phyloP scores from a whole-genome alignment of 2,888 invertebrate species.

The Machimus atricapillus region DNA sequence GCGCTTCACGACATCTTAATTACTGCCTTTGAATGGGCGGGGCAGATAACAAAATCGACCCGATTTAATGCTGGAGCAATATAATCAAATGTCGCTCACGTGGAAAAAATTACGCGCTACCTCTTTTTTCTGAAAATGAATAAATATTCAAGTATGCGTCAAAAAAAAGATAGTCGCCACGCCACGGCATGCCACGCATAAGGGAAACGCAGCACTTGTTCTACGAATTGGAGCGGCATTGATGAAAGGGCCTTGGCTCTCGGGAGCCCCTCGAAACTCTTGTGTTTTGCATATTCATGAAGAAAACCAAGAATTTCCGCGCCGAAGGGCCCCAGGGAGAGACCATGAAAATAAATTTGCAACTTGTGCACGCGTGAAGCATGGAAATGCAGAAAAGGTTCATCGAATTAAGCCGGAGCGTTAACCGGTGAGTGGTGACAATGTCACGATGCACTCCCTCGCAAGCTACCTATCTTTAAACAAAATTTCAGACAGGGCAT shows the following conservation, averaged over 20 bases:
- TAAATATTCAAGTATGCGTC: background rate
- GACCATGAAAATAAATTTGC: background rate
- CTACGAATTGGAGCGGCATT: slow-evolving; percentile 13
- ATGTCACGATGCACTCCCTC: background rate
- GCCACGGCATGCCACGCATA: background rate
- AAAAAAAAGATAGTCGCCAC: background rate
- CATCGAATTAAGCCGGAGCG: background rate
- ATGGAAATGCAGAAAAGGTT: background rate
- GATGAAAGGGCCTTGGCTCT: background rate
- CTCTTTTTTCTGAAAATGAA: background rate
- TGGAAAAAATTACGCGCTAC: background rate
- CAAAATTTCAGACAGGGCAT: background rate
- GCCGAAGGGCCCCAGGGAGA: background rate
- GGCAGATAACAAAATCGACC: background rate
- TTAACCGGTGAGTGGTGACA: background rate
- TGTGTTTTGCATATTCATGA: slow-evolving; percentile 11
- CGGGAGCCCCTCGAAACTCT: background rate
- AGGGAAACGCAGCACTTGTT: background rate
- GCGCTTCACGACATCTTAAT: background rate
- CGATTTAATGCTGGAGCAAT: background rate
- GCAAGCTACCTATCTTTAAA: background rate
- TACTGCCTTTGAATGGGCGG: background rate
- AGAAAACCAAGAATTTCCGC: background rate
- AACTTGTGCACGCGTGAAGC: background rate
- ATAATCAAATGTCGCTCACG: background rate